A percentile compares a stretch with the other conserved stretches of the same genome.
Conservation (phyloP, 2,888 invertebrate genomes). For the Ditula angustiorana region DNA sequence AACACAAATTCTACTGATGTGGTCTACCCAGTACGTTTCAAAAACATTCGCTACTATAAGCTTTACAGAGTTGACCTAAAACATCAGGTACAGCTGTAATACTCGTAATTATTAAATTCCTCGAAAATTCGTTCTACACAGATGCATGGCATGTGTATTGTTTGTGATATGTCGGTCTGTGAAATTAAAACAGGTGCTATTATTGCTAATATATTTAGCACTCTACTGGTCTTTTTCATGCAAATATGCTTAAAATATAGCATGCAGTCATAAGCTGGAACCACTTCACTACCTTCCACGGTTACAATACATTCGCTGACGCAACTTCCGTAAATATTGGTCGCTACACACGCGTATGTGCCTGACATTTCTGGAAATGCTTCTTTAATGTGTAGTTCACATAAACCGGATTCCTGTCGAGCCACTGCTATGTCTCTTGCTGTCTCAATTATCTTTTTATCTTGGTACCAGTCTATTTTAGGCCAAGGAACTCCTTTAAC, state of each 20-base stretch:
- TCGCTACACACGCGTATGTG: conserved; percentile 92
- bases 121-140: conserved; percentile 57
- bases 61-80: neutral
- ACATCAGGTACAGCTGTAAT: conserved; percentile 33
- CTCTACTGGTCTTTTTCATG: conserved; percentile 40
- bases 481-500: conserved; percentile 92
- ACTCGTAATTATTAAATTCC: conserved; percentile 41
- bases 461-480: conserved; percentile 92
- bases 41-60: neutral
- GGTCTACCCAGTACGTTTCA: neutral
- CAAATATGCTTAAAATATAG: conserved; percentile 45
- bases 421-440: conserved; percentile 91
- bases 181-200: conserved; percentile 38
- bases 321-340: conserved; percentile 93
- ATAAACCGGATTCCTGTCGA: conserved; percentile 91
- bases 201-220: conserved; percentile 21
- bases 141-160: conserved; percentile 72
- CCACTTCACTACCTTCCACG: conserved; percentile 90
- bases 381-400: conserved; percentile 92
- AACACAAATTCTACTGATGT: conserved; percentile 14
- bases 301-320: conserved; percentile 90
- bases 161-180: conserved; percentile 33
- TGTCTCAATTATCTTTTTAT: conserved; percentile 89
- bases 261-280: conserved; percentile 62
- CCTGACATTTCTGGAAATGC: conserved; percentile 97